Conservation (phyloP, 2,797 vertebrate genomes). For the Trachurus trachurus region DNA sequence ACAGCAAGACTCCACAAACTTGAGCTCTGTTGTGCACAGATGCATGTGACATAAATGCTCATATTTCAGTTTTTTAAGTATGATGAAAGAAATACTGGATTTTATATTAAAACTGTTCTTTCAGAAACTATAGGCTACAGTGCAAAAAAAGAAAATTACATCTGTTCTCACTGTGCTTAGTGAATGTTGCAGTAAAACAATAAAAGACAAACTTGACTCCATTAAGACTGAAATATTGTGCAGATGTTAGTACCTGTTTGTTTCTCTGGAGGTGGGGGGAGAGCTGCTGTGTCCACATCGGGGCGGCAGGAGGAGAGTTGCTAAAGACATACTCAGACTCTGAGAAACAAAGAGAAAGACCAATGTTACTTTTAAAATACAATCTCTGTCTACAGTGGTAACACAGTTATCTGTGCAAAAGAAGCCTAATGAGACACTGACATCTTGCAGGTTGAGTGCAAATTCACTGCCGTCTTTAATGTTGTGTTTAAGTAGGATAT, state of each 20-base stretch:
- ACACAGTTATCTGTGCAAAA: background rate
- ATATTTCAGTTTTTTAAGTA: too few species aligned
- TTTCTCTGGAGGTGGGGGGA: slow-evolving; percentile 93
- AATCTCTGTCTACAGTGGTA: background rate
- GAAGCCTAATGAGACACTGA: too few species aligned
- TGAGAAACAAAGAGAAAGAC: slow-evolving; percentile 32
- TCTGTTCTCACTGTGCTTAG: background rate
- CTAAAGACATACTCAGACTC: slow-evolving; percentile 38
- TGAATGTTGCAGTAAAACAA: background rate
- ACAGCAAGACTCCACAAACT: background rate
- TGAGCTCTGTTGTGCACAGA: too few species aligned
- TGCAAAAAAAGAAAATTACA: too few species aligned
- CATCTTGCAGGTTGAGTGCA: too few species aligned
- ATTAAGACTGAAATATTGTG: background rate
- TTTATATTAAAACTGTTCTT: too few species aligned
- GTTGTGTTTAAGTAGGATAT: too few species aligned
- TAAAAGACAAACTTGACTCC: background rate
- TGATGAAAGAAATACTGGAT: too few species aligned
- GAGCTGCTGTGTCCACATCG: slow-evolving; percentile 85
- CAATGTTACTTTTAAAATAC: background rate
- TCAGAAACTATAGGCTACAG: too few species aligned
- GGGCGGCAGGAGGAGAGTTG: slow-evolving; percentile 36
- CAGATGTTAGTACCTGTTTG: slow-evolving; percentile 87
- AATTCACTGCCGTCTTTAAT: too few species aligned
- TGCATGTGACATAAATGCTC: too few species aligned